Evolutionary conservation across 1,140 invertebrate genomes (phyloP).

Genomic region (Scaptomyza montana): DNA sequence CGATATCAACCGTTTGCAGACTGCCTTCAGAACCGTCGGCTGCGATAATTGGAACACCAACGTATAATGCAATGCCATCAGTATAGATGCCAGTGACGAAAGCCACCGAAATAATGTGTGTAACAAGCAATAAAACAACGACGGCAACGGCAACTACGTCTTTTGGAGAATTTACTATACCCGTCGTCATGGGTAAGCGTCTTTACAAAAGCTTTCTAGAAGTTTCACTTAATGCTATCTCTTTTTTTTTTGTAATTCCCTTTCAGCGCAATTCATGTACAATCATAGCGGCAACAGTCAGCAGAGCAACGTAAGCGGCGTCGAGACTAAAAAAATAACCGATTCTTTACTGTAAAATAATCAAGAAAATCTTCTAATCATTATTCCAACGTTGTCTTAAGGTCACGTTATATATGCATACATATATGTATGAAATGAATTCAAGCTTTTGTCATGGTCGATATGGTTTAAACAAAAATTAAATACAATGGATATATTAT

Average conservation of each 20-base stretch:
- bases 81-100: no score
- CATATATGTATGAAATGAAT: no score
- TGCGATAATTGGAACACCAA: background rate
- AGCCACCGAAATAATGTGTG: slow-evolving; percentile 12
- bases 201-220: background rate
- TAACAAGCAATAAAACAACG: slow-evolving; percentile 13
- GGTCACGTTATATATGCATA: no score
- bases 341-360: slow-evolving; percentile 3
- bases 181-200: slow-evolving; percentile 62
- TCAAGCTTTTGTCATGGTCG: no score
- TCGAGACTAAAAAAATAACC: slow-evolving; percentile 63
- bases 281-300: slow-evolving; percentile 67
- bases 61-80: no score
- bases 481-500: no score
- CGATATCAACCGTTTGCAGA: slow-evolving; percentile 5
- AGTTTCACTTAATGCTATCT: background rate
- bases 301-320: slow-evolving; percentile 56
- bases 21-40: slow-evolving; percentile 9
- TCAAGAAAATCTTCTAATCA: no score
- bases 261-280: slow-evolving; percentile 68
- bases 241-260: slow-evolving; percentile 3
- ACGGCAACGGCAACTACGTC: slow-evolving; percentile 21
- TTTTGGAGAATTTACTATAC: slow-evolving; percentile 60
- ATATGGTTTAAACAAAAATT: no score
- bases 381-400: no score